These are phyloP conservation scores for Trachemys scripta DNA, from an alignment of 2,113 vertebrate genomes.

Conservation along the genomic window DNA sequence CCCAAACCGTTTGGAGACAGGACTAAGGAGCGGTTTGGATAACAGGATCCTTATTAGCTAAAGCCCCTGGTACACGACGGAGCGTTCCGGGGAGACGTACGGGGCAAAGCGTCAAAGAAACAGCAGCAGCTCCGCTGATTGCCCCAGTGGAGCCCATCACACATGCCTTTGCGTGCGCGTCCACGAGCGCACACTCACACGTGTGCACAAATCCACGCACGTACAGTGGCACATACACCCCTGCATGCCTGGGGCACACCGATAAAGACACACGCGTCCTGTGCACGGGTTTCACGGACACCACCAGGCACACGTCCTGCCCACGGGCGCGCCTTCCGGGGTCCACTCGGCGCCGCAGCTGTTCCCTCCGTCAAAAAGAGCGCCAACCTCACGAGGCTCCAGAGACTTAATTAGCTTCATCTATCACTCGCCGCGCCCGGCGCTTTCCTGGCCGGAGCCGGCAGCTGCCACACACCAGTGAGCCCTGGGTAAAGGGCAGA, in stretches of 20 bases:
- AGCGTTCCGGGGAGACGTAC: background rate
- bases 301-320: background rate
- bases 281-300: too few relatives aligned
- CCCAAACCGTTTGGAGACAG: background rate
- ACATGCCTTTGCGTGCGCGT: too few relatives aligned
- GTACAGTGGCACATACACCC: too few relatives aligned
- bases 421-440: rapidly evolving
- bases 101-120: background rate
- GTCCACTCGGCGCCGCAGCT: background rate
- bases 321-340: rapidly evolving
- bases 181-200: too few relatives aligned
- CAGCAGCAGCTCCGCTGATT: background rate
- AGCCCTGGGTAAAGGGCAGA: background rate
- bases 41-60: background rate
- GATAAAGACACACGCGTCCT: rapidly evolving
- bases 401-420: background rate
- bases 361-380: background rate
- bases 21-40: background rate
- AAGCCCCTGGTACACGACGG: background rate
- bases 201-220: too few relatives aligned
- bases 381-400: background rate
- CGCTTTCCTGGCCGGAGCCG: rapidly evolving
- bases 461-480: background rate
- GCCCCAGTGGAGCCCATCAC: too few relatives aligned
- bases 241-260: too few relatives aligned